These are phyloP conservation scores for Pseudochromis fuscus DNA, from an alignment of 2,797 vertebrate species.

Conservation along the genomic window DNA sequence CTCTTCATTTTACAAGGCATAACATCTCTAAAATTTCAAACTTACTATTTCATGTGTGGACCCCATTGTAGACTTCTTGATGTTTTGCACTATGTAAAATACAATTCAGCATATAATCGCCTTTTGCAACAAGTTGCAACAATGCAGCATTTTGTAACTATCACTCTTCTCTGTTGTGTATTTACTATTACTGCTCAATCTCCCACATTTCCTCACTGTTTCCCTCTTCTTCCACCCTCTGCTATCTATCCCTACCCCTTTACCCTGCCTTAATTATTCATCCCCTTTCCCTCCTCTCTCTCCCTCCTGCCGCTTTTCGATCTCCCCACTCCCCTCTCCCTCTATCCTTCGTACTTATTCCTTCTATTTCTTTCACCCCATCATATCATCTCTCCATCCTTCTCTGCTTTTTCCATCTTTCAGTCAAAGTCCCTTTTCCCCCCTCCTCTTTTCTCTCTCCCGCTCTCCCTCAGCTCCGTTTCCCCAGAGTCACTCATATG, in stretches of 20 bases:
- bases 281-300: background rate
- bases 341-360: background rate
- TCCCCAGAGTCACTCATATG: conserved; percentile 86
- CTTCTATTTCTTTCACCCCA: conserved; percentile 19
- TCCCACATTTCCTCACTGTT: background rate
- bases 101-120: no score
- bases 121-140: no score
- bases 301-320: background rate
- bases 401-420: conserved; percentile 27
- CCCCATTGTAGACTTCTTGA: no score
- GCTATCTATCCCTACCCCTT: conserved; percentile 16
- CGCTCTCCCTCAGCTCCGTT: conserved; percentile 55
- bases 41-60: no score
- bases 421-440: conserved; percentile 14
- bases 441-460: conserved; percentile 12
- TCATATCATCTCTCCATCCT: conserved; percentile 6
- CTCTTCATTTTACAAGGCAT: no score
- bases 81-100: no score
- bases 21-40: no score
- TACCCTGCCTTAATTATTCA: conserved; percentile 33
- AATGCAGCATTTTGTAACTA: no score
- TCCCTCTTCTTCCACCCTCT: background rate
- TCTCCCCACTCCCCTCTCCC: background rate
- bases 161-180: no score
- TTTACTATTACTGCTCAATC: no score